Percentiles rank a stretch among this genome's conserved stretches.
Evolutionary conservation across 2,113 vertebrate genomes (phyloP).

Genomic region (Tiliqua scincoides): DNA sequence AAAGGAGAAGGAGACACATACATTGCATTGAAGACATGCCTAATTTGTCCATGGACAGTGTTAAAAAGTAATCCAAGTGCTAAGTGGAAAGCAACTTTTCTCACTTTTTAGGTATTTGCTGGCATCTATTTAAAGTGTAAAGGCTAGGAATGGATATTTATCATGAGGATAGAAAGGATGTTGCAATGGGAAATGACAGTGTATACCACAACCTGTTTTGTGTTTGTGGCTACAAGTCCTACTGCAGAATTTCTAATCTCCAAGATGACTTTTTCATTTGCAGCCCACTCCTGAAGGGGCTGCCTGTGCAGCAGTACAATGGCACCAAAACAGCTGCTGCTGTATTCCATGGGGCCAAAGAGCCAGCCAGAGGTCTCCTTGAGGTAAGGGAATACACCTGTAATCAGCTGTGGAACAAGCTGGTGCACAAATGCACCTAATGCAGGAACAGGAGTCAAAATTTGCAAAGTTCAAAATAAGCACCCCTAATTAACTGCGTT

Average conservation of each 20-base stretch:
- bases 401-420: no score
- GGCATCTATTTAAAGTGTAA: background rate
- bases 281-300: no score
- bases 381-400: no score
- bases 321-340: no score
- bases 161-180: background rate
- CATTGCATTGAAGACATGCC: constrained; percentile 5
- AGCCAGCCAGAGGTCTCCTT: no score
- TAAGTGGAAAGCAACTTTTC: constrained; percentile 34
- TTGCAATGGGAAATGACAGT: background rate
- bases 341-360: no score
- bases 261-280: no score
- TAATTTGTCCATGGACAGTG: background rate
- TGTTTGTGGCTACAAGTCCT: background rate
- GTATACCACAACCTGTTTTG: background rate
- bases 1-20: background rate
- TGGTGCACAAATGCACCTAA: no score
- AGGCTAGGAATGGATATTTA: background rate
- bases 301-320: no score
- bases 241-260: background rate
- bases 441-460: no score
- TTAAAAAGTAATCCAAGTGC: constrained; percentile 23
- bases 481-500: no score
- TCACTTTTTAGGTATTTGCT: constrained; percentile 49
- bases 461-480: no score